Percentiles rank a stretch among this genome's conserved stretches.
phyloP scores from a whole-genome alignment of 2,888 invertebrate species.

The Limnephilus auricula region DNA sequence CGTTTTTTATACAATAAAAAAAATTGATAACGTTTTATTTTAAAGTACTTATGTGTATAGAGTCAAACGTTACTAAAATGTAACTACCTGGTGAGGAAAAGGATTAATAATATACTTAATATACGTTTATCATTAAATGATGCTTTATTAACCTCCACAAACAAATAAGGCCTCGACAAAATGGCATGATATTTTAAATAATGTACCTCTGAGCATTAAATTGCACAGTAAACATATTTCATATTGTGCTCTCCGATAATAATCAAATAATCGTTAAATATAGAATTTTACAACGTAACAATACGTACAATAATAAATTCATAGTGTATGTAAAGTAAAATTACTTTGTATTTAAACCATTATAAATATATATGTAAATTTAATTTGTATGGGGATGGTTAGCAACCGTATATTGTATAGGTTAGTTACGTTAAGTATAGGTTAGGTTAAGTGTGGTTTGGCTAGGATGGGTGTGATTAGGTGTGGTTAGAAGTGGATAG shows the following conservation, averaged over 20 bases:
- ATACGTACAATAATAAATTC: background rate
- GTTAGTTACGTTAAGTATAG: background rate
- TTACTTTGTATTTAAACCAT: background rate
- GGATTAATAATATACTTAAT: background rate
- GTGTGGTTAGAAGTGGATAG: background rate
- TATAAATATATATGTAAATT: background rate
- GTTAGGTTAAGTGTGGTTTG: background rate
- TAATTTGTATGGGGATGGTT: background rate
- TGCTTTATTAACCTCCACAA: background rate
- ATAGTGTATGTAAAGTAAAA: background rate
- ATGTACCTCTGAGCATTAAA: background rate
- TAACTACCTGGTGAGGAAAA: background rate
- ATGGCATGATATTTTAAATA: background rate
- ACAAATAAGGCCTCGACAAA: background rate
- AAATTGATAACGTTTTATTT: background rate
- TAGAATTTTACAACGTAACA: too few species aligned
- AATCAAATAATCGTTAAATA: background rate
- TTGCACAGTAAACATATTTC: background rate
- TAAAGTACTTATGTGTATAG: background rate
- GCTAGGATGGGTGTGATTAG: background rate
- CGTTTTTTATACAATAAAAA: too few species aligned
- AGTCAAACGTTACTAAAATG: background rate
- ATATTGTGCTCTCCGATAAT: background rate
- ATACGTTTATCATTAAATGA: background rate
- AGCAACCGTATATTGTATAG: background rate